These are phyloP conservation scores for Chiroxiphia lanceolata DNA, from an alignment of 2,797 vertebrate species.

Conservation along the genomic window DNA sequence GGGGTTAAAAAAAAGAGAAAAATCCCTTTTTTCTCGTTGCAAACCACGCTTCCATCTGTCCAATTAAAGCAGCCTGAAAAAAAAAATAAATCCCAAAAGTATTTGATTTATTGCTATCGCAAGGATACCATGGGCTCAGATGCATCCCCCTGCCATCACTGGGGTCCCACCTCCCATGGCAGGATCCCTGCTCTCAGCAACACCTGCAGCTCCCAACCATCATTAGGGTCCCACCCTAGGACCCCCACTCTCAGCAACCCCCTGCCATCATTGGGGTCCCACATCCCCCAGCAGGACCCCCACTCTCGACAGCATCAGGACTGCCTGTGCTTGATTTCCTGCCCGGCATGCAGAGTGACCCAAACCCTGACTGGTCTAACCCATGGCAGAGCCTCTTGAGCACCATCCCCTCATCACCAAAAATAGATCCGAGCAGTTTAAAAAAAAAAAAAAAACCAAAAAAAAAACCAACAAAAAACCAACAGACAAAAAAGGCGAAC, in stretches of 20 bases:
- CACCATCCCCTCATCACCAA: not conserved
- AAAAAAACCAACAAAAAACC: not conserved
- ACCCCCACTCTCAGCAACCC: not conserved
- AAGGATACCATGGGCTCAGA: accelerated
- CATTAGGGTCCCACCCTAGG: not conserved
- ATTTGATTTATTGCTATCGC: not conserved
- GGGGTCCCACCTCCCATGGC: not conserved
- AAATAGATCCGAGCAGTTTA: not conserved
- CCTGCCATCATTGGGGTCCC: not conserved
- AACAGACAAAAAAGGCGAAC: not conserved
- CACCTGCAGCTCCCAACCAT: not conserved
- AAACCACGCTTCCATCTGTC: not conserved
- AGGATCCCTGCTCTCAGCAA: not conserved
- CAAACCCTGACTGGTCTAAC: not conserved
- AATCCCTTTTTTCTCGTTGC: not conserved
- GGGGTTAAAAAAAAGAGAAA: no score
- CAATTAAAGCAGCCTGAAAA: not conserved
- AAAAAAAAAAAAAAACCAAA: not conserved
- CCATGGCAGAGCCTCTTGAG: not conserved
- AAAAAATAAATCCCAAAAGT: accelerated
- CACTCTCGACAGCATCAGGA: accelerated
- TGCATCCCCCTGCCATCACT: accelerated
- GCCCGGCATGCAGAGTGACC: not conserved
- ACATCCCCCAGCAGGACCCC: accelerated
- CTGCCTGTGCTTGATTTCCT: not conserved